These are phyloP conservation scores for Dicentrarchus labrax DNA, from an alignment of 2,113 vertebrate species.

Conservation along the genomic window DNA sequence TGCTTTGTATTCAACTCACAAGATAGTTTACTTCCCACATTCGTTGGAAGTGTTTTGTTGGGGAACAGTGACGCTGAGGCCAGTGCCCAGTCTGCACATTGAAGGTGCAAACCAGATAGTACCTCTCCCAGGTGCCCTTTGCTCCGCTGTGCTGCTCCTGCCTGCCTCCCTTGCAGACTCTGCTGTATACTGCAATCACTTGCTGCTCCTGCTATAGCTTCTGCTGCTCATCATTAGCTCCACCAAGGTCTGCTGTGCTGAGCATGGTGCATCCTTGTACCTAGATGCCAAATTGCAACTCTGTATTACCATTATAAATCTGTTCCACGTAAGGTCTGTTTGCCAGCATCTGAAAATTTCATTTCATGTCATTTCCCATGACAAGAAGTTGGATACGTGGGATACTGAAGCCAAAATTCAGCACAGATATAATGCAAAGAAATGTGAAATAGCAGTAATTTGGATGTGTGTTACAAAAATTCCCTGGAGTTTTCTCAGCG, in stretches of 20 bases:
- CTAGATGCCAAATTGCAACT: slow-evolving; percentile 13
- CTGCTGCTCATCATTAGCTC: slow-evolving; percentile 4
- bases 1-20: not conserved
- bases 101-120: not conserved
- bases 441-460: not conserved
- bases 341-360: not conserved
- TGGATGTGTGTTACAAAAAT: not conserved
- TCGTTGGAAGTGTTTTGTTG: not conserved
- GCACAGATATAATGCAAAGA: not conserved
- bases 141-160: not conserved
- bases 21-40: not conserved
- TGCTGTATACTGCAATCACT: not conserved
- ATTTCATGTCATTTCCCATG: not conserved
- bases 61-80: not conserved
- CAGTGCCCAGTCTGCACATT: not conserved
- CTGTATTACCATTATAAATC: not conserved
- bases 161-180: not conserved
- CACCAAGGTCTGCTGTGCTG: not conserved
- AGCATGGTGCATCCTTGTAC: not conserved
- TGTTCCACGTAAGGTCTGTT: not conserved
- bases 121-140: slow-evolving; percentile 6
- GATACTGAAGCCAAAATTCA: not conserved
- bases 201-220: not conserved
- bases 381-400: slow-evolving; percentile 5
- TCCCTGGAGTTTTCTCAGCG: slow-evolving; percentile 5